A percentile compares a stretch with the other conserved stretches of the same genome.
These are phyloP conservation scores for Cirrhinus molitorella DNA, from an alignment of 2,797 vertebrate genomes.

Conservation along the genomic window DNA sequence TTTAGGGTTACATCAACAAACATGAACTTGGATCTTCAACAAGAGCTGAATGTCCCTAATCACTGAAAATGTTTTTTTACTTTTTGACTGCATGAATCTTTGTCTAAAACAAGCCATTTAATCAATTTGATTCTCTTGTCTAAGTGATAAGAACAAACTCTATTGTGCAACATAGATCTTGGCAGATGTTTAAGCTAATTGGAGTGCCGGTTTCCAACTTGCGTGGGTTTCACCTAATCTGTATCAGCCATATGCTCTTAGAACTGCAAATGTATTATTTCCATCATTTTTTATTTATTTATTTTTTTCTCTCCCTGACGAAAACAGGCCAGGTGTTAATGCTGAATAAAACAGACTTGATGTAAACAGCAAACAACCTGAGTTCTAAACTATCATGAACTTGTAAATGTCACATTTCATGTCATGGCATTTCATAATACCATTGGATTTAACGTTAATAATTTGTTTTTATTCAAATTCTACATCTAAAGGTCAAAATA, in stretches of 20 bases:
- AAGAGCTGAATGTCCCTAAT: neutral
- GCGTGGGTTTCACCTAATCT: constrained; percentile 6
- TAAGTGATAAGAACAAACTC: neutral
- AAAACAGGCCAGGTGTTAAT: constrained; percentile 29
- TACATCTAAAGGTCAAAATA: neutral
- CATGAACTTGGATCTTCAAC: neutral
- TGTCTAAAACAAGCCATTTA: neutral
- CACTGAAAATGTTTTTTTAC: neutral
- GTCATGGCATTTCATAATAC: neutral
- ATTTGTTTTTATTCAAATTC: neutral
- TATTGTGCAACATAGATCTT: neutral
- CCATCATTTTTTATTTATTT: too few relatives aligned
- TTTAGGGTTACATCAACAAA: neutral
- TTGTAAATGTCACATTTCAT: neutral
- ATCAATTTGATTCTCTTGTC: neutral
- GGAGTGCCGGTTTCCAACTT: constrained; percentile 5
- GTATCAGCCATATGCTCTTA: constrained; percentile 35
- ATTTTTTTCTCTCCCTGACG: neutral
- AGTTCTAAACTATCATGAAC: neutral
- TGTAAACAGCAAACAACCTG: neutral
- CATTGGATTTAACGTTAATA: neutral
- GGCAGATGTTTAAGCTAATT: constrained; percentile 36
- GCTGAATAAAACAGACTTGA: neutral
- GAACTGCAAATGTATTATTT: neutral
- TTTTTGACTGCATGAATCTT: neutral